Evolutionary conservation across 2,797 vertebrate genomes (phyloP), one percentile per base, ranked within the genome.

Genomic region (Melanotaenia boesemani): DNA sequence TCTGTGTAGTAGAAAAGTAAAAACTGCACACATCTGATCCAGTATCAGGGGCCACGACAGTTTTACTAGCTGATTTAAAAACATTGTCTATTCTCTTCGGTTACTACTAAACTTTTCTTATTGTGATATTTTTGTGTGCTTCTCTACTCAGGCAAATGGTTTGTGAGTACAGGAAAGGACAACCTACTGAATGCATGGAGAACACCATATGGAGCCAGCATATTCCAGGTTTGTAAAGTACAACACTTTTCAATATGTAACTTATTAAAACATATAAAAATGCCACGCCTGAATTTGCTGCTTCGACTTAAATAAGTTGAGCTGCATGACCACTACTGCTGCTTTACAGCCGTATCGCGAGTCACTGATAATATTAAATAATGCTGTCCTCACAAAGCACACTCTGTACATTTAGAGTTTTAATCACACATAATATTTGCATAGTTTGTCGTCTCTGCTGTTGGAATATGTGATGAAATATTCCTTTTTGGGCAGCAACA

Each of bases 121-220:
- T 67, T 30, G 18, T 72, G 15, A 24, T 67, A 6, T 26, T 15
- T 63, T 30, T 74, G 13, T 70, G 36, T 85, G 50, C 74, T 62
- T 90, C 55, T 84, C 70, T 72, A 8, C 24, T 20, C 79, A 96
- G 95, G 95, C 78, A 96, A 96, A 94, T 96, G 95, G 95, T 96
- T 96, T 89, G 95, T 96, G 80, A 96, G 95, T 87, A 96, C 95
- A 63, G 95, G 95, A 28, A 96, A 96, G 83, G 95, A 96, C 81
- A 96, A 96, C 89, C 85, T 96, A 62, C 90, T 96, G 79, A 96
- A 96, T 71, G 95, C 95, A 22, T 96, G 95, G 95, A 94, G 95
- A 79, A 96, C 95, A 48, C 95, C 95, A 1, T 96, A 96, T 32
- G 95, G 95, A 68, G 95, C 95, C 91, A 96, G 95, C 91, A 96